Conservation (phyloP, 2,797 vertebrate genomes). For the Protosalanx chinensis region DNA sequence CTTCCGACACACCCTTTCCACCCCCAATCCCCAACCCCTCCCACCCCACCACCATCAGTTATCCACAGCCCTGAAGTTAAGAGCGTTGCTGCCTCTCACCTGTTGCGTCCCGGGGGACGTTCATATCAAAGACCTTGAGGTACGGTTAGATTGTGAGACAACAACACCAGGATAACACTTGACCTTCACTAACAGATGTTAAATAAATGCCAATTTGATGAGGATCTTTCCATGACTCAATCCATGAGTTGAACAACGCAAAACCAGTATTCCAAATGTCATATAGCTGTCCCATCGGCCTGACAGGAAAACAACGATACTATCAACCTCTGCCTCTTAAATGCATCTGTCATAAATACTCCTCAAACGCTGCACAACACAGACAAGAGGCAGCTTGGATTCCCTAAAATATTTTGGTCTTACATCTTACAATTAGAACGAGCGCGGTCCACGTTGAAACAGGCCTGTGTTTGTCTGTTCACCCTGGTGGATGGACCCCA, state of each 20-base stretch:
- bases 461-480: constrained; percentile 42
- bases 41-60: constrained; percentile 17
- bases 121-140: constrained; percentile 15
- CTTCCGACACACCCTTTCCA: constrained; percentile 33
- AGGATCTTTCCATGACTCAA: not conserved
- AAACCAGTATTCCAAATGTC: constrained; percentile 59
- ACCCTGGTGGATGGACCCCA: constrained; percentile 34
- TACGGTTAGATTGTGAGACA: not conserved
- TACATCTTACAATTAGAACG: constrained; percentile 13
- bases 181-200: too few species aligned
- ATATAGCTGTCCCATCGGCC: constrained; percentile 37
- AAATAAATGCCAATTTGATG: too few species aligned
- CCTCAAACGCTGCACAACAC: not conserved
- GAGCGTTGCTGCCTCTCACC: constrained; percentile 30
- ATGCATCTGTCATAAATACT: not conserved
- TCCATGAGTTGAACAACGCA: constrained; percentile 35
- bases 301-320: constrained; percentile 33
- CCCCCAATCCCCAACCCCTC: constrained; percentile 37
- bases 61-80: constrained; percentile 25
- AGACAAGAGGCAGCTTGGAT: not conserved
- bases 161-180: not conserved
- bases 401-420: too few species aligned
- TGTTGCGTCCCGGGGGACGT: constrained; percentile 6
- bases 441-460: constrained; percentile 3
- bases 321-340: constrained; percentile 2